phyloP scores from a whole-genome alignment of 2,888 invertebrate species.

The Junonia oenone region DNA sequence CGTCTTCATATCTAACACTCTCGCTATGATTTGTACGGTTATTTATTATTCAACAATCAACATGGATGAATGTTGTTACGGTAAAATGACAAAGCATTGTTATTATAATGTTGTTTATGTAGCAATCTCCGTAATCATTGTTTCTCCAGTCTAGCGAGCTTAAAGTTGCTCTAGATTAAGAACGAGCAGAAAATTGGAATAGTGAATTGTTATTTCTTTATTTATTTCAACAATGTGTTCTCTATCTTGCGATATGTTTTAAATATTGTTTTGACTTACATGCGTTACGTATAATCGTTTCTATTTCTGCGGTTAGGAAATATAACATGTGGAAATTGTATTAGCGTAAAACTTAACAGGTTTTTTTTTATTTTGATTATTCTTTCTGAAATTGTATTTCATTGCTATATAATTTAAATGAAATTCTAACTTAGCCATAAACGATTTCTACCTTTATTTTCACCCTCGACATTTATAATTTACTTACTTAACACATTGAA shows the following conservation, averaged over 20 bases:
- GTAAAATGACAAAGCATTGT: not conserved
- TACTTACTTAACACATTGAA: too few relatives aligned
- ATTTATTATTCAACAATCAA: not conserved
- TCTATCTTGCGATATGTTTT: not conserved
- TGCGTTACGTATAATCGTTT: constrained; percentile 18
- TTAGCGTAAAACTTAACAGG: too few relatives aligned
- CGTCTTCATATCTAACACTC: not conserved
- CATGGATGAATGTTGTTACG: not conserved
- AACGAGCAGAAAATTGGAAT: not conserved
- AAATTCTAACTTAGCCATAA: too few relatives aligned
- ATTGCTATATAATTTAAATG: too few relatives aligned
- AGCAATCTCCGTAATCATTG: not conserved
- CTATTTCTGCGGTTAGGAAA: not conserved
- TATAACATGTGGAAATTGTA: too few relatives aligned
- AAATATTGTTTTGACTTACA: not conserved
- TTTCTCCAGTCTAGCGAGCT: too few relatives aligned
- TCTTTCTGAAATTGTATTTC: too few relatives aligned
- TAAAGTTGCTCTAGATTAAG: not conserved
- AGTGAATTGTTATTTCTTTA: not conserved
- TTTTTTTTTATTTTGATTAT: too few relatives aligned
- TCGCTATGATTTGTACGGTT: not conserved
- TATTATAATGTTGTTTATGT: not conserved
- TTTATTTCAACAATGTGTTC: not conserved
- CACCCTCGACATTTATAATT: too few relatives aligned
- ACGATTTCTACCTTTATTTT: too few relatives aligned